Base-by-base conservation (phyloP, 2,888 invertebrate genomes). In the Cheilosia pagana region DNA sequence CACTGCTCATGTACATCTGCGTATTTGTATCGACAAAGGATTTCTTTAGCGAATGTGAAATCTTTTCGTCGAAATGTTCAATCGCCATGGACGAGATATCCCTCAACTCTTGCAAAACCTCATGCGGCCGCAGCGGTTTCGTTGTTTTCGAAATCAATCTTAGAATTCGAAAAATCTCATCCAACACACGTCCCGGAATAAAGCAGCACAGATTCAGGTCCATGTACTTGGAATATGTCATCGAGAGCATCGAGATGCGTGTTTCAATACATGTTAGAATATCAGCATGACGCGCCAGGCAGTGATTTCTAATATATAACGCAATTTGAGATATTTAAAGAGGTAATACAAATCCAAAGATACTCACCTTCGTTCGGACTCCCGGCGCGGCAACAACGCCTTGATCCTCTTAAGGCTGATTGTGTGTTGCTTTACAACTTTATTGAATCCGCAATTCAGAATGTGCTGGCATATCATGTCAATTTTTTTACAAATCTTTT, bases 41-140 rank as follows among this genome's bases (percentile, higher is more conserved):
- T 70, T 88, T 89, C 81, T 89, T 90, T 8, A 91, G 71, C 25
- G 87, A 87, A 50, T 87, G 87, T 0, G 90, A 91, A 57, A 98
- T 96, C 89, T 96, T 96, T 89, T 98, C 98, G 89, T 98, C 98
- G 90, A 98, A 98, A 91, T 98, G 97, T 89, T 98, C 98, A 93
- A 98, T 98, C 0, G 98, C 98, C 92, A 92, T 92, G 1, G 97
- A 97, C 41, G 98, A 98, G 85, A 98, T 96, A 88, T 98, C 98
- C 0, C 98, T 93, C 7, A 98, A 90, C 90, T 98, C 98, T 90
- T 97, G 97, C 0, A 98, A 91, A 10, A 96, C 95, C 89, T 97
- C 97, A 89, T 96, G 96, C 0, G 97, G 95, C 0, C 96, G 93
- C 5, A 95, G 94, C 0, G 95, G 95, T 6, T 93, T 93, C 0